These are phyloP conservation scores for Meghimatium bilineatum DNA, from an alignment of 2,888 invertebrate species.

Conservation along the genomic window DNA sequence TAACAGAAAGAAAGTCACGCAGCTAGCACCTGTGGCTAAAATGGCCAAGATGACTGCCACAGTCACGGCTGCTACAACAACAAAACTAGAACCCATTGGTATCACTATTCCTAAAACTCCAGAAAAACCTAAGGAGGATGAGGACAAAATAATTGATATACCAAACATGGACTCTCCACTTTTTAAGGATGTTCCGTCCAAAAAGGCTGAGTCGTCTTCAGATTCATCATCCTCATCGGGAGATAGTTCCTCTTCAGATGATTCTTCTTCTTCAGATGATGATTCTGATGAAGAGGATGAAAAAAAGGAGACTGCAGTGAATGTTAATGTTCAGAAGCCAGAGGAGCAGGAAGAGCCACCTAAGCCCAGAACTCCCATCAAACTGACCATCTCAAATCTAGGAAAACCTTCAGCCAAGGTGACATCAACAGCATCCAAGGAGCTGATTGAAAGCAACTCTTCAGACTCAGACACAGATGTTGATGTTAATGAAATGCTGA, in stretches of 20 bases:
- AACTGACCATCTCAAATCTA: constrained; percentile 49
- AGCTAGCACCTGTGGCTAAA: constrained; percentile 25
- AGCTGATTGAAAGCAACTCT: constrained; percentile 44
- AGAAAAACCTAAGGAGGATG: constrained; percentile 38
- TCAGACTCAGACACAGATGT: constrained; percentile 50
- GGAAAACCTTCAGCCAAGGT: constrained; percentile 50
- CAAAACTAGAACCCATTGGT: constrained; percentile 37
- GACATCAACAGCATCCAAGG: constrained; percentile 40
- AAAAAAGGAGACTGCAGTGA: constrained; percentile 26
- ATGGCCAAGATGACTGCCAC: constrained; percentile 42
- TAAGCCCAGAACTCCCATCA: constrained; percentile 45
- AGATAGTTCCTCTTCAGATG: constrained; percentile 39
- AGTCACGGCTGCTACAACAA: constrained; percentile 5
- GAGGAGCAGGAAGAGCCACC: constrained; percentile 29
- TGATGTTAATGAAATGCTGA: constrained; percentile 42
- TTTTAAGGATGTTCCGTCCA: constrained; percentile 47
- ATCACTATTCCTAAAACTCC: constrained; percentile 42
- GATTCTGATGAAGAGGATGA: constrained; percentile 49
- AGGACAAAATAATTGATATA: constrained; percentile 26
- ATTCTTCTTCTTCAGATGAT: constrained; percentile 45
- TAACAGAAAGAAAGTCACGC: constrained; percentile 43
- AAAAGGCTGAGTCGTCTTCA: constrained; percentile 41
- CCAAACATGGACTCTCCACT: constrained; percentile 48
- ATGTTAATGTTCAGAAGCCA: not conserved
- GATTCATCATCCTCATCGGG: constrained; percentile 44